Conservation (phyloP, 2,888 invertebrate species). For the Cheiracanthium punctorium region DNA sequence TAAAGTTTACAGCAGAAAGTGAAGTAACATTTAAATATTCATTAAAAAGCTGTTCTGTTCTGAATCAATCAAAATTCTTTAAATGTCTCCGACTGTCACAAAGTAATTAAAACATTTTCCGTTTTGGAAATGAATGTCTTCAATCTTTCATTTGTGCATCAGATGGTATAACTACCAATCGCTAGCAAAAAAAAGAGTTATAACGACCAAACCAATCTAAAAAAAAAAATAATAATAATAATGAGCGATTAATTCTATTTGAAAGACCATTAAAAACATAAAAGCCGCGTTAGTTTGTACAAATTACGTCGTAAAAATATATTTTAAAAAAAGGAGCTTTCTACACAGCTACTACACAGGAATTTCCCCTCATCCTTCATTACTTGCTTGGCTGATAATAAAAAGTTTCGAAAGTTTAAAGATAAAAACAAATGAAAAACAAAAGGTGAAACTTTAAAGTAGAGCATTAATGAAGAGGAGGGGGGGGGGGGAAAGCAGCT, state of each 20-base stretch:
- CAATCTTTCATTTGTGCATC: too few species aligned
- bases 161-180: too few species aligned
- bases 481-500: background rate
- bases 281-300: slow-evolving; percentile 5
- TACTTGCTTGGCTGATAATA: slow-evolving; percentile 26
- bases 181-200: too few species aligned
- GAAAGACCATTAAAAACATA: slow-evolving; percentile 24
- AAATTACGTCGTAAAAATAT: background rate
- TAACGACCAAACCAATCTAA: too few species aligned
- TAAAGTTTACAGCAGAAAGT: too few species aligned
- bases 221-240: too few species aligned
- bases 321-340: background rate
- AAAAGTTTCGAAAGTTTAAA: slow-evolving; percentile 36
- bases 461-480: slow-evolving; percentile 12
- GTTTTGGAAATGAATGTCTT: too few species aligned
- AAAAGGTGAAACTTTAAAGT: background rate
- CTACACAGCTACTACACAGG: background rate
- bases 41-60: too few species aligned
- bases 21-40: too few species aligned
- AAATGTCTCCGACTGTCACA: too few species aligned
- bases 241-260: slow-evolving; percentile 30
- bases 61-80: too few species aligned
- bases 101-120: too few species aligned
- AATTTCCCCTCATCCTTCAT: background rate
- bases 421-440: background rate